Conservation (phyloP, 2,797 vertebrate species). For the Cirrhinus molitorella region DNA sequence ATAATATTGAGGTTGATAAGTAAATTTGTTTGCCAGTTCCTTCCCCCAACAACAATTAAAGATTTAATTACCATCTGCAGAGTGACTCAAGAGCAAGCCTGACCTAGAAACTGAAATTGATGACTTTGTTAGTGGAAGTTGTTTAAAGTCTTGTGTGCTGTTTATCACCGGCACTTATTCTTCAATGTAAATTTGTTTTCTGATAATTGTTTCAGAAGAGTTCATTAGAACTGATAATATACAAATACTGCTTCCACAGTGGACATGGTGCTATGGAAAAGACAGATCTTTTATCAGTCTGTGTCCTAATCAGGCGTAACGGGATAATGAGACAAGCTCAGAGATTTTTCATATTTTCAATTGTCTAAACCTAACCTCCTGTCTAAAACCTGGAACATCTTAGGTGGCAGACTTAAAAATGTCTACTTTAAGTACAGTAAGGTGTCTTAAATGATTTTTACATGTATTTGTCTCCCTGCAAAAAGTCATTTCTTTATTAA, state of each 20-base stretch:
- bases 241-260: neutral
- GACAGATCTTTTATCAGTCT: neutral
- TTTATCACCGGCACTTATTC: conserved; percentile 43
- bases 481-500: neutral
- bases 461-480: neutral
- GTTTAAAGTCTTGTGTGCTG: conserved; percentile 31
- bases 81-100: conserved; percentile 67
- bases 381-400: neutral
- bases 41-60: conserved; percentile 75
- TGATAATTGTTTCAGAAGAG: conserved; percentile 38
- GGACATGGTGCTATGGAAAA: neutral
- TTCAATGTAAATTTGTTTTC: conserved; percentile 22
- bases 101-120: conserved; percentile 66
- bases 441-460: neutral
- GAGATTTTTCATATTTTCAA: neutral
- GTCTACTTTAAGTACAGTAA: neutral
- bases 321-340: neutral
- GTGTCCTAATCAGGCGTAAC: neutral
- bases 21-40: conserved; percentile 80
- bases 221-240: conserved; percentile 31
- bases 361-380: neutral
- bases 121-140: conserved; percentile 53
- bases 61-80: conserved; percentile 82
- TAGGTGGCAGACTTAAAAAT: neutral
- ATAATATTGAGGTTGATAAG: conserved; percentile 81